phyloP scores from a whole-genome alignment of 2,888 invertebrate genomes.

The Pasiphila rectangulata region DNA sequence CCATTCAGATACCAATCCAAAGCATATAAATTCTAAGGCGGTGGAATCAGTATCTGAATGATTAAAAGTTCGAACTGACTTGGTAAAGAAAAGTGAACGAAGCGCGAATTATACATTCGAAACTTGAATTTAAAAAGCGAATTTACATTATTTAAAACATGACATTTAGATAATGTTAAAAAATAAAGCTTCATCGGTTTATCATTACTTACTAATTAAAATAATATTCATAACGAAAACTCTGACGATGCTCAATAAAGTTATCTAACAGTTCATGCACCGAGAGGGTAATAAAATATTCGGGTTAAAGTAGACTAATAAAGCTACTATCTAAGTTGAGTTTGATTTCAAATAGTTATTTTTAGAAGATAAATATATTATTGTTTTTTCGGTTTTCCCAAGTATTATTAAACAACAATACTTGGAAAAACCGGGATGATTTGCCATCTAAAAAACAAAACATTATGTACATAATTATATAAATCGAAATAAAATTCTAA shows the following conservation, averaged over 20 bases:
- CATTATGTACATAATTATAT: too few relatives aligned
- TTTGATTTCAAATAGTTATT: slow-evolving; percentile 4
- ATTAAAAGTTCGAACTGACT: background rate
- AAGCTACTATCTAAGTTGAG: slow-evolving; percentile 11
- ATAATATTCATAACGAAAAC: background rate
- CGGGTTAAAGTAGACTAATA: slow-evolving; percentile 2
- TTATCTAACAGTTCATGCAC: slow-evolving; percentile 16
- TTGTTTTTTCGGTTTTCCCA: too few relatives aligned
- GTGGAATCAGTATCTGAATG: background rate
- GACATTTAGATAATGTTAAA: background rate
- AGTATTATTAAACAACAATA: too few relatives aligned
- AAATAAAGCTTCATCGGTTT: background rate
- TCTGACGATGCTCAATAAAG: background rate
- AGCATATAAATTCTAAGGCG: too few relatives aligned
- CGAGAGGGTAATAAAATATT: slow-evolving; percentile 14
- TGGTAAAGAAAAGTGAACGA: too few relatives aligned
- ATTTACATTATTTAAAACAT: too few relatives aligned
- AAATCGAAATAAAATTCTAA: too few relatives aligned
- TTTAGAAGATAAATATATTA: slow-evolving; percentile 1
- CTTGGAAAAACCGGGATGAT: too few relatives aligned
- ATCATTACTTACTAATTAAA: background rate
- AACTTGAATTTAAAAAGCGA: too few relatives aligned
- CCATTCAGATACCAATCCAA: too few relatives aligned
- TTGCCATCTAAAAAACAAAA: too few relatives aligned
- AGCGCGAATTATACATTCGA: too few relatives aligned